These are phyloP conservation scores for Alviniconcha marisindica DNA, from an alignment of 1,140 invertebrate species.

Conservation along the genomic window DNA sequence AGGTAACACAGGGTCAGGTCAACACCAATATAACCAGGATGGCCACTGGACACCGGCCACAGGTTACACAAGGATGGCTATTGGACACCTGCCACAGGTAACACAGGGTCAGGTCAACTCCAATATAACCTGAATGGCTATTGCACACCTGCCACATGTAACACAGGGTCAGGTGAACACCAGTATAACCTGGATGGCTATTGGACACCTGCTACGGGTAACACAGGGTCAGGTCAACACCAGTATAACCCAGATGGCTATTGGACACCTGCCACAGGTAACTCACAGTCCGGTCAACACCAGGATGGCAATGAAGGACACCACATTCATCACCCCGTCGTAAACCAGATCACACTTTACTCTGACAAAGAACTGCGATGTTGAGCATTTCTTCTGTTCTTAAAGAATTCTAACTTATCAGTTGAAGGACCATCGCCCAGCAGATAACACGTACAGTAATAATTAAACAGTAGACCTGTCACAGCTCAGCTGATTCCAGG, in stretches of 20 bases:
- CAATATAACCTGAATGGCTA: too few relatives aligned
- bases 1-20: slow-evolving; percentile 91
- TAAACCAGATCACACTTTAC: too few relatives aligned
- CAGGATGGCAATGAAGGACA: slow-evolving; percentile 84
- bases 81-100: slow-evolving; percentile 75
- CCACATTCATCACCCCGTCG: too few relatives aligned
- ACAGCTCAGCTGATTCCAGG: too few relatives aligned
- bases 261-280: slow-evolving; percentile 62
- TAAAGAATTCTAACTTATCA: too few relatives aligned
- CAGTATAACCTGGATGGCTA: too few relatives aligned
- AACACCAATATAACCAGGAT: slow-evolving; percentile 92
- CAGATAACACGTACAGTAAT: too few relatives aligned
- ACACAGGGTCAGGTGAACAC: neutral
- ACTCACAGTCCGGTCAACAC: neutral
- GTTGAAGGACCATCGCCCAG: too few relatives aligned
- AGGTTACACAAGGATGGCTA: neutral
- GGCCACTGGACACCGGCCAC: slow-evolving; percentile 77
- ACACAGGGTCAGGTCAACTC: slow-evolving; percentile 91
- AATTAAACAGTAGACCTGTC: too few relatives aligned
- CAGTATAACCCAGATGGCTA: slow-evolving; percentile 90
- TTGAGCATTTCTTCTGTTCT: too few relatives aligned
- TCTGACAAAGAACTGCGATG: too few relatives aligned
- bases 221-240: slow-evolving; percentile 93
- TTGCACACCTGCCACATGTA: slow-evolving; percentile 56
- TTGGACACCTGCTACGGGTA: slow-evolving; percentile 74